Percentiles rank a stretch among this genome's conserved stretches.
Evolutionary conservation across 2,113 vertebrate species (phyloP).

Genomic region (Hippocampus guttulatus): DNA sequence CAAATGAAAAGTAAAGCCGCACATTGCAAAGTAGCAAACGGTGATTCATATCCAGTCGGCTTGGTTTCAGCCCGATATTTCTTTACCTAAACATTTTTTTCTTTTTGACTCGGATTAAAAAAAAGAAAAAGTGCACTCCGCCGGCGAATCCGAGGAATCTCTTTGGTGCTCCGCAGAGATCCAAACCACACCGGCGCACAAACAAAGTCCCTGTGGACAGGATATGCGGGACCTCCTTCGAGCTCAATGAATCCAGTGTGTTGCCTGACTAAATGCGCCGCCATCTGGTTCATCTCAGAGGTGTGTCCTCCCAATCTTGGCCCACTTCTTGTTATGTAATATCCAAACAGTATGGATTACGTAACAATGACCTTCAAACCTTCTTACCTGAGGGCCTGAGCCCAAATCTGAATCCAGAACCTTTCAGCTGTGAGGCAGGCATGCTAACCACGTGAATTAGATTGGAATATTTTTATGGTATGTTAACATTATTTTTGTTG

Average conservation of each 20-base stretch:
- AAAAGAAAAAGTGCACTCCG: constrained; percentile 17
- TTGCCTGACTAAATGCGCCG: constrained; percentile 27
- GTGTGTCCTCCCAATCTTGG: constrained; percentile 29
- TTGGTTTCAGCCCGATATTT: background rate
- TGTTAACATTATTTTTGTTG: too few relatives aligned
- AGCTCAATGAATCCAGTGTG: constrained; percentile 42
- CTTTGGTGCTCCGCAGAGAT: constrained; percentile 17
- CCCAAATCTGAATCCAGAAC: too few relatives aligned
- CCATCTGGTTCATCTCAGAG: constrained; percentile 56
- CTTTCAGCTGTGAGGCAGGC: too few relatives aligned
- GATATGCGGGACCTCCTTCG: constrained; percentile 16
- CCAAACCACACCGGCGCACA: constrained; percentile 18
- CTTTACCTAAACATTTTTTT: too few relatives aligned
- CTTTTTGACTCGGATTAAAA: background rate
- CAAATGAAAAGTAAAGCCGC: too few relatives aligned
- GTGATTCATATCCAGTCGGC: background rate
- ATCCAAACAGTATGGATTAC: constrained; percentile 40
- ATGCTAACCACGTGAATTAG: too few relatives aligned
- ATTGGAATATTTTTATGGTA: too few relatives aligned
- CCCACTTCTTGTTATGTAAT: constrained; percentile 43
- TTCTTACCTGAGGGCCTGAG: background rate
- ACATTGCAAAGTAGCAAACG: background rate
- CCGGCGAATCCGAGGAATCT: constrained; percentile 12
- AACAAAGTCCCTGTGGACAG: constrained; percentile 12
- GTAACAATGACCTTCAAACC: constrained; percentile 33